These are phyloP conservation scores for Platycercus adscitus DNA, from an alignment of 2,113 vertebrate species.

Conservation along the genomic window DNA sequence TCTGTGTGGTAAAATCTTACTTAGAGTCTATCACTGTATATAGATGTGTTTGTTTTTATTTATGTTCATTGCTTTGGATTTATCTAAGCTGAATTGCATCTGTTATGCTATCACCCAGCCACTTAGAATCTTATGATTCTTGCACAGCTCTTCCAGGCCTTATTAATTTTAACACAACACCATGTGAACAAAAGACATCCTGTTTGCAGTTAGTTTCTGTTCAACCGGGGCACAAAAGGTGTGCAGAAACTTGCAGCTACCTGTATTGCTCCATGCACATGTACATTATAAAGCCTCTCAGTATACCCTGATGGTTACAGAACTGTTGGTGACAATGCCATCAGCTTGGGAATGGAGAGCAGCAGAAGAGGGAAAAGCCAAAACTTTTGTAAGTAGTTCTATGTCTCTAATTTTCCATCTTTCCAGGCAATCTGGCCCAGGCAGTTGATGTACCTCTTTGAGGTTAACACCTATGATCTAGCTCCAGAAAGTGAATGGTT, in stretches of 20 bases:
- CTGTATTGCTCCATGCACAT: fast-evolving
- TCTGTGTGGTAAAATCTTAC: not conserved
- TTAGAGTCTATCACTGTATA: not conserved
- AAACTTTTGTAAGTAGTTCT: not conserved
- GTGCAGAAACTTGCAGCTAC: not conserved
- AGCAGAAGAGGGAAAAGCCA: not conserved
- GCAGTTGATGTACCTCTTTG: not conserved
- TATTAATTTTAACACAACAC: not conserved
- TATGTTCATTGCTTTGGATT: not conserved
- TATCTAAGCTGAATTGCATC: not conserved
- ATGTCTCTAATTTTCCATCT: not conserved
- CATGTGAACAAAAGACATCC: not conserved
- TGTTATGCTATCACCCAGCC: not conserved
- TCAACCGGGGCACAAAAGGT: not conserved
- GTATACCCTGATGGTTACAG: not conserved
- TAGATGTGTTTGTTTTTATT: not conserved
- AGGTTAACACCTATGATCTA: not conserved
- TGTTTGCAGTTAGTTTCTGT: not conserved
- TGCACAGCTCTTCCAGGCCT: not conserved
- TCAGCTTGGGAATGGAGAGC: not conserved
- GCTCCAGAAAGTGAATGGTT: not conserved
- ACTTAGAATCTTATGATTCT: not conserved
- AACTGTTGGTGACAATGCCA: not conserved
- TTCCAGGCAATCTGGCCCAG: not conserved
- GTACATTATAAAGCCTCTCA: not conserved